These are phyloP conservation scores for Musca domestica DNA, from an alignment of 1,140 invertebrate species.

Conservation along the genomic window DNA sequence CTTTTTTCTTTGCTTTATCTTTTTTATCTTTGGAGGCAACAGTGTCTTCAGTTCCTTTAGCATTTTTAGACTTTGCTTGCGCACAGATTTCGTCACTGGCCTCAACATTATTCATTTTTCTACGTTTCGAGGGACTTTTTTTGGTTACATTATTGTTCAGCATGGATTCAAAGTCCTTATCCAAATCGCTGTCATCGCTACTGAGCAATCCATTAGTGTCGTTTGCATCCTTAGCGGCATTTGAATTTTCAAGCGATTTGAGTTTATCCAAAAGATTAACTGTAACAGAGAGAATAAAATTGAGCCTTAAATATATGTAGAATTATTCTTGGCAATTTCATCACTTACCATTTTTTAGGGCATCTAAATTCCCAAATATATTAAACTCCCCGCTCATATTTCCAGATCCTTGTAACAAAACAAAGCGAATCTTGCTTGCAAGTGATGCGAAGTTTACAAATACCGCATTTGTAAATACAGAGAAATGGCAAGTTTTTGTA, in stretches of 20 bases:
- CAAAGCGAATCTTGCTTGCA: too few relatives aligned
- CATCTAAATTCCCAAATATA: conserved; percentile 17
- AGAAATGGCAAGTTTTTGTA: too few relatives aligned
- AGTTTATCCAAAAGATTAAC: not conserved
- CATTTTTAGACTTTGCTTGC: too few relatives aligned
- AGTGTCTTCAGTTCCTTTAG: too few relatives aligned
- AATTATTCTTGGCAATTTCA: not conserved
- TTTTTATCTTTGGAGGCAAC: not conserved
- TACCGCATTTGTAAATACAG: too few relatives aligned
- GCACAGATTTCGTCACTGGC: not conserved
- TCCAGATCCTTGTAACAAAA: not conserved
- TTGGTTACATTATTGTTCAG: not conserved
- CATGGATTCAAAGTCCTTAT: not conserved
- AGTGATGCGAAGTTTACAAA: too few relatives aligned
- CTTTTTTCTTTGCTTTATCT: not conserved
- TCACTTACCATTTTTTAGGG: conserved; percentile 1
- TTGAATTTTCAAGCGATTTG: not conserved
- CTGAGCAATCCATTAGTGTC: too few relatives aligned
- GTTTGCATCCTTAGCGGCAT: not conserved
- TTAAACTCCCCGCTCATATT: not conserved
- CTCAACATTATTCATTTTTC: too few relatives aligned
- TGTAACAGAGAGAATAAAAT: not conserved
- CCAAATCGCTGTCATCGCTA: not conserved
- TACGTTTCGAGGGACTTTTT: not conserved
- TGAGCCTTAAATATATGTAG: not conserved